Evolutionary conservation across 2,113 vertebrate species (phyloP), one percentile per base, ranked within the genome.

Genomic region (Menura novaehollandiae): DNA sequence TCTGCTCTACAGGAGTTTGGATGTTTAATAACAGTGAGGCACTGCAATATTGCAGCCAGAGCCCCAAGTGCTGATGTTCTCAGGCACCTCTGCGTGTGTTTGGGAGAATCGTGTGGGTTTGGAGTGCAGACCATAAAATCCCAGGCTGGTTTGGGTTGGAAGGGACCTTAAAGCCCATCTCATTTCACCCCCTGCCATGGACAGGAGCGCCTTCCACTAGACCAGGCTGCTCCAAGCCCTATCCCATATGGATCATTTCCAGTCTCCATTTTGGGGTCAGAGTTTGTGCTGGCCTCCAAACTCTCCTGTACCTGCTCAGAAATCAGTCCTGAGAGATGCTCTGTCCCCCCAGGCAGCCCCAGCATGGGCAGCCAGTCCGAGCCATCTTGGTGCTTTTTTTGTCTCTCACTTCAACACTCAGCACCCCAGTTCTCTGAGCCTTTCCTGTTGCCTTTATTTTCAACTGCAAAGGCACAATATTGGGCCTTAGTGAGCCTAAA

Each of bases 81-180:
- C 7, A 1, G 47, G 41, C 35, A 3, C 0, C 15, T 33, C 51
- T 6, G 8, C 2, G 41, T 10, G 60, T 23, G 20, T 35, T 52
- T 35, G 71, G 15, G 37, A 41, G 44, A 53, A 32, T 3, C 72
- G 2, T 15, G 0, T 39, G 64, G 19, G 2, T 53, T 49, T 47
- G 63, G 67, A 69, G 68, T 1, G 3, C 53, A 55, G 16, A 28
- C 6, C 11, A 0, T 3, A 37, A 30, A 53, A 28, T 7, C 30
- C 35, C 56, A 20, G 41, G 4, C 27, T 37, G 56, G 8, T 20
- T 63, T 37, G 32, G 22, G 32, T 7, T 28, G 43, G 35, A 66
- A 76, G 26, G 26, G 27, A 59, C 12, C 32, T 39, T 9, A 37
- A 39, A 71, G 10, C 35, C 32, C 41, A 11, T 39, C 52, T 8